Conservation (phyloP, 2,888 invertebrate species). For the Merodon equestris region DNA sequence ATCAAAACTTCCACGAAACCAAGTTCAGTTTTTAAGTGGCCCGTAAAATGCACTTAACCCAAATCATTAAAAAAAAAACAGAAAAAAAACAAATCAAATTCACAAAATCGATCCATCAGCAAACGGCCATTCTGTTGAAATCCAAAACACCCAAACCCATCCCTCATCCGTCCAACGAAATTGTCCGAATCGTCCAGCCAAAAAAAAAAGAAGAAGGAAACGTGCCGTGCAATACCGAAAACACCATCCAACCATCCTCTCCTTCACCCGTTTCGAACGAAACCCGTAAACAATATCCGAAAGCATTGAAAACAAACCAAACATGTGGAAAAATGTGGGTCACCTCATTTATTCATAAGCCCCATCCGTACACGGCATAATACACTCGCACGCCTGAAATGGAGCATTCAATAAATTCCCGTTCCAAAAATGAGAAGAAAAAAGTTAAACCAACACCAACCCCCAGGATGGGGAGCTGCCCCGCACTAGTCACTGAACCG, state of each 20-base stretch:
- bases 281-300: slow-evolving; percentile 37
- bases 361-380: background rate
- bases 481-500: background rate
- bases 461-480: background rate
- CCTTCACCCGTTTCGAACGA: background rate
- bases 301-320: slow-evolving; percentile 45
- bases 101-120: slow-evolving; percentile 57
- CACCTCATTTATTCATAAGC: slow-evolving; percentile 50
- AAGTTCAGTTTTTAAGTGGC: too few species aligned
- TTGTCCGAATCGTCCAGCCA: slow-evolving; percentile 30
- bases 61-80: background rate
- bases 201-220: too few species aligned
- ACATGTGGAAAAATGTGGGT: slow-evolving; percentile 32
- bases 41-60: background rate
- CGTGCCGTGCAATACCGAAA: slow-evolving; percentile 15
- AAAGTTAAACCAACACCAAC: background rate
- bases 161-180: slow-evolving; percentile 21
- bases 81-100: background rate
- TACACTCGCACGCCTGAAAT: background rate
- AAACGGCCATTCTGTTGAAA: slow-evolving; percentile 29
- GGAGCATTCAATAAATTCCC: slow-evolving; percentile 15
- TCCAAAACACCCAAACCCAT: slow-evolving; percentile 30
- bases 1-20: too few species aligned
- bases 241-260: slow-evolving; percentile 3
- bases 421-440: background rate